phyloP scores from a whole-genome alignment of 2,797 vertebrate species.

The Paedocypris micromegethes region DNA sequence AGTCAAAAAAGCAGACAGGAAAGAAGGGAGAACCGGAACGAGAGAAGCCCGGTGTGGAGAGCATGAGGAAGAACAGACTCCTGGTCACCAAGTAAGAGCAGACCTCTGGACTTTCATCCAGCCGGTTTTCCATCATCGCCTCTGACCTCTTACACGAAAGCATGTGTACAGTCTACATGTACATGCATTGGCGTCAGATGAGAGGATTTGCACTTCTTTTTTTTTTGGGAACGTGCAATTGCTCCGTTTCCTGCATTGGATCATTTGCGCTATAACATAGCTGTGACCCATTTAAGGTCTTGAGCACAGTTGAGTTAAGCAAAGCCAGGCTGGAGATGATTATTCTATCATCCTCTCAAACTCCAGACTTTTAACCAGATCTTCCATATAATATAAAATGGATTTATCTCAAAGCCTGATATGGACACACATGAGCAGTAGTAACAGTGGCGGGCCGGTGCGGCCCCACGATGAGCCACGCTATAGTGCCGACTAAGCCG shows the following conservation, averaged over 20 bases:
- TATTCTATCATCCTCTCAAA: conserved; percentile 11
- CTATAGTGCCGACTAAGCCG: conserved; percentile 23
- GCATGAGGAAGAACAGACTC: conserved; percentile 97
- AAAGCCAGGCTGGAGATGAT: conserved; percentile 25
- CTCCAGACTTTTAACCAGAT: conserved; percentile 3
- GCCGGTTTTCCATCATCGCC: too few species aligned
- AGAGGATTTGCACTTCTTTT: too few species aligned
- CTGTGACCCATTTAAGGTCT: not conserved
- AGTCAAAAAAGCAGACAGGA: conserved; percentile 94
- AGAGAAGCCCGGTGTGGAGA: conserved; percentile 97
- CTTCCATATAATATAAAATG: conserved; percentile 30
- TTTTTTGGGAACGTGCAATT: too few species aligned
- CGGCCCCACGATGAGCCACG: conserved; percentile 8
- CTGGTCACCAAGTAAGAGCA: conserved; percentile 72
- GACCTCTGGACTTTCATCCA: too few species aligned
- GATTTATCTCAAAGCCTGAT: conserved; percentile 15
- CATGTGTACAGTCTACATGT: too few species aligned
- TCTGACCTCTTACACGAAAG: too few species aligned
- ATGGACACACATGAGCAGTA: conserved; percentile 13
- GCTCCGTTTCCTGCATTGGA: not conserved
- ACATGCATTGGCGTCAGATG: too few species aligned
- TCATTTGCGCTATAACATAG: not conserved
- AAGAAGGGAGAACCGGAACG: conserved; percentile 96
- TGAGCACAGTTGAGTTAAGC: not conserved
- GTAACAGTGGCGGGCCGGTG: conserved; percentile 1